A percentile compares a stretch with the other conserved stretches of the same genome.
Evolutionary conservation across 2,888 invertebrate species (phyloP).

Genomic region (Andrena bucephala): DNA sequence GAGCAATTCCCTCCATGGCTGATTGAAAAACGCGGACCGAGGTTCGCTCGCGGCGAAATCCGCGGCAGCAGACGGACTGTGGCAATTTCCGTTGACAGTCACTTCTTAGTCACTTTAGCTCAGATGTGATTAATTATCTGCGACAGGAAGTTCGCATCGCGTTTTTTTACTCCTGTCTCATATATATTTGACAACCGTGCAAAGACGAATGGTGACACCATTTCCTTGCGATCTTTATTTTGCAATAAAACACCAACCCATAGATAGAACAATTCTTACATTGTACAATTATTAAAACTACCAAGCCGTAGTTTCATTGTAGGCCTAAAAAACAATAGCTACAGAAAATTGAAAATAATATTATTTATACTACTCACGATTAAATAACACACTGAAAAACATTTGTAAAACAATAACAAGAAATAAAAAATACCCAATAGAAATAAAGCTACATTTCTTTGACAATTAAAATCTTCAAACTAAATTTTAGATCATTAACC

Average conservation of each 20-base stretch:
- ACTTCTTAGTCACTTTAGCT: not conserved
- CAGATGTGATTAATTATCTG: constrained; percentile 29
- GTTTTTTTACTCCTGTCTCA: constrained; percentile 27
- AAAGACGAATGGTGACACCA: not conserved
- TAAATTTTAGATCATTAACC: not conserved
- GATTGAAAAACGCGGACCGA: not conserved
- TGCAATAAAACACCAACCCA: no score
- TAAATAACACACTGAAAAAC: no score
- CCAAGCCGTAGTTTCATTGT: no score
- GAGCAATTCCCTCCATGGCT: not conserved
- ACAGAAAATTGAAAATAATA: no score
- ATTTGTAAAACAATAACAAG: no score
- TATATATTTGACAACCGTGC: constrained; percentile 4
- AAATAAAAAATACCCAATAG: no score
- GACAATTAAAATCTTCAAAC: no score
- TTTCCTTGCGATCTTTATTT: not conserved
- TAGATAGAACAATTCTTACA: no score
- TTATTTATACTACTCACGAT: no score
- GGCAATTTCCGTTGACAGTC: not conserved
- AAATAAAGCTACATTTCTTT: no score
- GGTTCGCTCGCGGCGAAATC: not conserved
- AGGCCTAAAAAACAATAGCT: no score
- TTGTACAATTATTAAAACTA: no score
- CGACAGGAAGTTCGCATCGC: constrained; percentile 29
- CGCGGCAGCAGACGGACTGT: not conserved